These are phyloP conservation scores for Magallana angulata DNA, from an alignment of 1,140 invertebrate genomes.

Conservation along the genomic window DNA sequence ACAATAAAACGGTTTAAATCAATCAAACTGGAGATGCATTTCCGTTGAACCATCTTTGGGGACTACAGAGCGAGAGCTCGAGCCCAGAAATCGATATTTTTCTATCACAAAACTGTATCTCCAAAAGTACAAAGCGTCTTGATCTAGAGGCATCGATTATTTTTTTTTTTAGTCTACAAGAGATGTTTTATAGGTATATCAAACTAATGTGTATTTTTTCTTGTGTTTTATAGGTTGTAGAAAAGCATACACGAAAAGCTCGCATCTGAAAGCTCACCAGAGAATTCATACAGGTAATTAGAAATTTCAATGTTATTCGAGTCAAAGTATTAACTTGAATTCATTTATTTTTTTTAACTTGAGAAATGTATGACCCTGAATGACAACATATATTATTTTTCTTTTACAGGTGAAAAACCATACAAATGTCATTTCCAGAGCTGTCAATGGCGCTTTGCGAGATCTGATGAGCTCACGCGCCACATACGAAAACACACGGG, in stretches of 20 bases:
- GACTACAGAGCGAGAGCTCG: not conserved
- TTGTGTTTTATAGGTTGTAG: constrained; percentile 86
- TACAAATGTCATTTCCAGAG: constrained; percentile 79
- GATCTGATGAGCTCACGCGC: constrained; percentile 96
- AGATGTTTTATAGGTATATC: constrained; percentile 6
- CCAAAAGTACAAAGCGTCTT: not conserved
- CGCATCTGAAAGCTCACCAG: constrained; percentile 96
- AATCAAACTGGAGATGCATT: constrained; percentile 16
- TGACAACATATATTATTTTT: not conserved
- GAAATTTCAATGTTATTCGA: not conserved
- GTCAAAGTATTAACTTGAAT: not conserved
- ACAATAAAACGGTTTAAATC: constrained; percentile 28
- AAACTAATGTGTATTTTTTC: constrained; percentile 42
- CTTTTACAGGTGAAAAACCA: constrained; percentile 79
- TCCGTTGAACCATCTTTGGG: not conserved
- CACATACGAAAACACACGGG: constrained; percentile 80
- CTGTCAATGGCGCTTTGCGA: constrained; percentile 97
- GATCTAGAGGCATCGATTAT: constrained; percentile 18
- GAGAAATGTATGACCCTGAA: not conserved
- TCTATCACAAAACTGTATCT: constrained; percentile 19
- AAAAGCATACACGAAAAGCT: constrained; percentile 98
- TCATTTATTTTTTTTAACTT: not conserved
- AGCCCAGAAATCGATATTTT: not conserved
- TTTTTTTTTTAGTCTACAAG: not conserved
- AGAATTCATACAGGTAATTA: constrained; percentile 90